A percentile compares a stretch with the other conserved stretches of the same genome.
Conservation (phyloP, 1,140 invertebrate genomes). For the Drosophila leontia region DNA sequence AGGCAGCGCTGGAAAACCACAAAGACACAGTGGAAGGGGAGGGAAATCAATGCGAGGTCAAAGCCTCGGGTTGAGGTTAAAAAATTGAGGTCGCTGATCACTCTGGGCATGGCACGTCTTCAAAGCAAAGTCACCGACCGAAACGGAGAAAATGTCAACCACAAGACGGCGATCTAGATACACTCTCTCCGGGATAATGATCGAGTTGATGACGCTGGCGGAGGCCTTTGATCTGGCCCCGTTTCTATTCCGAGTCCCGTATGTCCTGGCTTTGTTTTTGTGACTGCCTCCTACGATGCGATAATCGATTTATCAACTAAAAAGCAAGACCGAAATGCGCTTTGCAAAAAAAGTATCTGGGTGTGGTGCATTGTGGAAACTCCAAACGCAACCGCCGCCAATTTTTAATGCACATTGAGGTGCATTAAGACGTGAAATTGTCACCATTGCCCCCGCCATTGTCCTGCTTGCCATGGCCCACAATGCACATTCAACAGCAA, state of each 20-base stretch:
- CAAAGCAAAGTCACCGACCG: slow-evolving; percentile 78
- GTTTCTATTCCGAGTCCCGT: slow-evolving; percentile 11
- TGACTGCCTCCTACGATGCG: slow-evolving; percentile 73
- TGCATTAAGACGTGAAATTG: slow-evolving; percentile 85
- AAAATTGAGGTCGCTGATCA: slow-evolving; percentile 11
- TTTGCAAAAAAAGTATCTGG: slow-evolving; percentile 51
- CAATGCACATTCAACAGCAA: slow-evolving; percentile 59
- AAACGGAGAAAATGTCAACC: slow-evolving; percentile 73
- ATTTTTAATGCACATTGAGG: slow-evolving; percentile 75
- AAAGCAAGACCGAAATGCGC: slow-evolving; percentile 53
- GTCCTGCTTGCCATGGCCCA: slow-evolving; percentile 58
- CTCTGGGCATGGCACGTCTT: slow-evolving; percentile 25
- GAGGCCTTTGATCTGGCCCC: slow-evolving; percentile 46
- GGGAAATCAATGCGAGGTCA: slow-evolving; percentile 35
- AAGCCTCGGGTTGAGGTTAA: slow-evolving; percentile 19
- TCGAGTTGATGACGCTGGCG: slow-evolving; percentile 48
- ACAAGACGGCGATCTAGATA: slow-evolving; percentile 57
- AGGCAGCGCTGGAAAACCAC: slow-evolving; percentile 34
- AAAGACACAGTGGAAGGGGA: neutral
- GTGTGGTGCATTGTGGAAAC: slow-evolving; percentile 9
- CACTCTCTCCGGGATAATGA: slow-evolving; percentile 30
- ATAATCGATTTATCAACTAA: slow-evolving; percentile 84
- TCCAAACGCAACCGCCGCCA: slow-evolving; percentile 46
- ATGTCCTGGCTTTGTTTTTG: slow-evolving; percentile 64
- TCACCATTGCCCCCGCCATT: slow-evolving; percentile 72